Evolutionary conservation across 2,888 invertebrate species (phyloP), one percentile per base, ranked within the genome.

Genomic region (Brachynemurus nebulosus): DNA sequence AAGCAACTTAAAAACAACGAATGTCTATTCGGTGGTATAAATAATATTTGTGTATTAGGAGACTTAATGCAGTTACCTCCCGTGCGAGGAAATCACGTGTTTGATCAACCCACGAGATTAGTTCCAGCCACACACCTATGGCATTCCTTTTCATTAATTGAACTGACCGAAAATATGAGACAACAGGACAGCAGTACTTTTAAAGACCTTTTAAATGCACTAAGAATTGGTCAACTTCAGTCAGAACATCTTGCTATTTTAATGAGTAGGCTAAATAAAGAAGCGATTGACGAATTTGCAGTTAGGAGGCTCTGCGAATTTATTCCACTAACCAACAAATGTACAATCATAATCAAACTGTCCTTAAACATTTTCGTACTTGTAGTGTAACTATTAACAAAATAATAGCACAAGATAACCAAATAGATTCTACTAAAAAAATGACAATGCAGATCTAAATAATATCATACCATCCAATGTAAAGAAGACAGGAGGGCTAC

Each of bases 401-500:
- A 23, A 23, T 23, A 23, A 23, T 23, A 23, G 9, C 23, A 23
- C 23, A 23, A 23, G 23, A 23, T 23, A 23, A 9, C 9, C 23
- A 7, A 23, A 23, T 23, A 23, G 23, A 23, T 23, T 23, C 7
- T 23, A 23, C 23, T 23, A 9, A 23, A 23, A 23, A 23, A 23
- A 23, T 23, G 23, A 23, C 23, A 23, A 23, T 23, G 9, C 9
- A 23, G 23, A 23, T 23, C n/a, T 34, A 34, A 34, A n/a, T 12
- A 34, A 34, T 12, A 34, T 16, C 4, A 47, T 49, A 30, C 45
- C 48, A 16, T 39, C 35, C 14, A 47, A 48, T 45, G 46, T 45
- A 19, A 51, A 51, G 25, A 51, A 48, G 30, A 50, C 49, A 25
- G 49, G 48, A 46, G 51, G 52, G 2, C 36, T 52, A 8, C 48